A percentile compares a stretch with the other conserved stretches of the same genome.
Conservation (phyloP, 2,113 vertebrate genomes). For the Isichthys henryi region DNA sequence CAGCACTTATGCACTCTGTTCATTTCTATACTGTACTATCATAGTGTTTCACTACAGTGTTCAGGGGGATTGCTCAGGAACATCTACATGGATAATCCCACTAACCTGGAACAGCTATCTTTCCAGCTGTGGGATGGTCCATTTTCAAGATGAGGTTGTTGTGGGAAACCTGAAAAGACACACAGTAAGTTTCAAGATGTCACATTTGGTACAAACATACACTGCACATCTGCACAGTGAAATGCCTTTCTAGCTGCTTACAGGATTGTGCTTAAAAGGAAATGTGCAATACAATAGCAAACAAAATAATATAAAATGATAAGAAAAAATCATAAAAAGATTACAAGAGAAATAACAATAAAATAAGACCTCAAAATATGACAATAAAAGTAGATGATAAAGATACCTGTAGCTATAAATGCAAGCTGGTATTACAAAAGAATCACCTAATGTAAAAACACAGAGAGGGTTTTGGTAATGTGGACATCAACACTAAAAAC, state of each 20-base stretch:
- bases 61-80: not conserved
- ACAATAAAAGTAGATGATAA: not conserved
- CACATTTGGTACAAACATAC: not conserved
- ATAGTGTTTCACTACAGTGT: not conserved
- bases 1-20: not conserved
- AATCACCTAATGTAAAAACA: not conserved
- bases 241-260: not conserved
- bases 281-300: not conserved
- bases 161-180: constrained; percentile 69
- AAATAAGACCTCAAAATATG: not conserved
- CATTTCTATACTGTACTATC: not conserved
- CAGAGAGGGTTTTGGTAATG: not conserved
- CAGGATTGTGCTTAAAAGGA: not conserved
- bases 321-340: not conserved
- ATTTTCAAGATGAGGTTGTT: constrained; percentile 84
- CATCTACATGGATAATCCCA: not conserved
- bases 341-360: not conserved
- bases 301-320: not conserved
- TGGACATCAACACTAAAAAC: not conserved
- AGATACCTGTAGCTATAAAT: not conserved
- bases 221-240: not conserved
- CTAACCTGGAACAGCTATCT: constrained; percentile 78
- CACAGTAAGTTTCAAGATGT: not conserved
- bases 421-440: not conserved
- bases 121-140: constrained; percentile 78